These are phyloP conservation scores for Oncorhynchus kisutch DNA, from an alignment of 2,113 vertebrate genomes.

Conservation along the genomic window DNA sequence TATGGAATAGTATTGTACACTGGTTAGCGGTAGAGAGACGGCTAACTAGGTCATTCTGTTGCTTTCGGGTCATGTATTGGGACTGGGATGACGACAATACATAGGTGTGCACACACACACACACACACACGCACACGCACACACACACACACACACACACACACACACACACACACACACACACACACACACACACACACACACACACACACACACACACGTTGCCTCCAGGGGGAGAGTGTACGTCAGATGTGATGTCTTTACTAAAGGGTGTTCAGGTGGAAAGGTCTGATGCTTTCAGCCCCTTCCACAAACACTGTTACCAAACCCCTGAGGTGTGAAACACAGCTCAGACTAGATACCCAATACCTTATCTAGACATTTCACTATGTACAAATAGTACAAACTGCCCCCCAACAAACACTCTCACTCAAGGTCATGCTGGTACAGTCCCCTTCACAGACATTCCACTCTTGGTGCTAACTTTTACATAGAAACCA, in stretches of 20 bases:
- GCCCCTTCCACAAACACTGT: background rate
- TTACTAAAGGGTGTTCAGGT: background rate
- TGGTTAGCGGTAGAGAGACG: background rate
- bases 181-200: background rate
- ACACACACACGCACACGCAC: background rate
- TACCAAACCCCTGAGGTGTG: background rate
- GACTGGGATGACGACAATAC: background rate
- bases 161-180: background rate
- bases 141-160: background rate
- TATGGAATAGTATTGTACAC: too few relatives aligned
- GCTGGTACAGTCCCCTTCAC: too few relatives aligned
- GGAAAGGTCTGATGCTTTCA: background rate
- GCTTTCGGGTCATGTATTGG: background rate
- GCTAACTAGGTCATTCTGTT: background rate
- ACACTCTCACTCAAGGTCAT: background rate
- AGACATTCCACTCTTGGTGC: too few relatives aligned
- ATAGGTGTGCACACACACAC: background rate
- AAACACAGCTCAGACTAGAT: background rate
- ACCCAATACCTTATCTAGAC: background rate
- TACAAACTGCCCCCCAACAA: background rate
- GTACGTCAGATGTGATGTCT: too few relatives aligned
- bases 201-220: background rate
- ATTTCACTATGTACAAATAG: background rate
- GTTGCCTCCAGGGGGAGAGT: background rate
- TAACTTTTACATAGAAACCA: background rate